Percentiles rank a stretch among this genome's conserved stretches.
Conservation (phyloP, 2,888 invertebrate genomes). For the Dryobota labecula region DNA sequence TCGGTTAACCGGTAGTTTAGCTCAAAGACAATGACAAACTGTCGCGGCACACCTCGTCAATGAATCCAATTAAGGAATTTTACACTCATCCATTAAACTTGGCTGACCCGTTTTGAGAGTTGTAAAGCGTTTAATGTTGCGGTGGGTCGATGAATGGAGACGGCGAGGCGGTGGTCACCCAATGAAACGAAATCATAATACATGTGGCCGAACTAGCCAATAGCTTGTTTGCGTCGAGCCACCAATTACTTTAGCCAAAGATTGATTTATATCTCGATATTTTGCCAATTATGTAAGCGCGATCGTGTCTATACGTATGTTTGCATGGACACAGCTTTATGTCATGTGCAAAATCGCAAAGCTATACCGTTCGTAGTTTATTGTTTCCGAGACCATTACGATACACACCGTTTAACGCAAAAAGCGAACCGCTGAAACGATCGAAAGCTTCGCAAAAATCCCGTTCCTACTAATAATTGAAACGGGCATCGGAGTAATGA, state of each 20-base stretch:
- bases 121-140: conserved; percentile 70
- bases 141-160: conserved; percentile 54
- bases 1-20: conserved; percentile 61
- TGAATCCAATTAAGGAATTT: conserved; percentile 82
- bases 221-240: conserved; percentile 16
- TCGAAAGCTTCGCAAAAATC: conserved; percentile 73
- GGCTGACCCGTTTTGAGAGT: conserved; percentile 73
- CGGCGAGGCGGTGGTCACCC: conserved; percentile 27
- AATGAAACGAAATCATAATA: conserved; percentile 43
- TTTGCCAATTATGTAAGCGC: conserved; percentile 34
- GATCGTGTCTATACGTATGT: conserved; percentile 38
- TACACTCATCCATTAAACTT: conserved; percentile 81
- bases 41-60: conserved; percentile 76
- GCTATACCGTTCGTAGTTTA: conserved; percentile 75
- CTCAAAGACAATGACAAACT: conserved; percentile 71
- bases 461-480: conserved; percentile 75
- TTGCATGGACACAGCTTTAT: conserved; percentile 53
- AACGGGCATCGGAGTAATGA: conserved; percentile 74
- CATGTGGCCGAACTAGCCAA: conserved; percentile 13
- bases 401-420: conserved; percentile 82
- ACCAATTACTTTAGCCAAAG: conserved; percentile 31
- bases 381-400: conserved; percentile 82
- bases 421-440: conserved; percentile 75
- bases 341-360: conserved; percentile 69
- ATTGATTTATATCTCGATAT: conserved; percentile 22